phyloP scores from a whole-genome alignment of 2,888 invertebrate species.

The Camptogramma bilineatum region DNA sequence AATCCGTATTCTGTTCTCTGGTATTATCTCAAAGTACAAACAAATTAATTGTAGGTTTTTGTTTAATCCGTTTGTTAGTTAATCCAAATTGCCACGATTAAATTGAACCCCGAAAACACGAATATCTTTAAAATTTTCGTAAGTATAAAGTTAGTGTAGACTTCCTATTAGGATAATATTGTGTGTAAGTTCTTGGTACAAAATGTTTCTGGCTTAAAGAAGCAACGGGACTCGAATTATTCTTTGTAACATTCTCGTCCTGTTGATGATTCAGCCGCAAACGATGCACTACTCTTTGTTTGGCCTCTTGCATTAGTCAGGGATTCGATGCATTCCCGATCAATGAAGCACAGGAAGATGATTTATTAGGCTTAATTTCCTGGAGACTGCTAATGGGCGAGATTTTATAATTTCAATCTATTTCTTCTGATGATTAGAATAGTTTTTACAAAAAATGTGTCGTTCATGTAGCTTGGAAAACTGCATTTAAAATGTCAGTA shows the following conservation, averaged over 20 bases:
- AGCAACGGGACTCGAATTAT: constrained; percentile 22
- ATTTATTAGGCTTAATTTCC: constrained; percentile 36
- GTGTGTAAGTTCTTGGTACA: no score
- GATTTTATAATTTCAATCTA: neutral
- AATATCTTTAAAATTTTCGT: no score
- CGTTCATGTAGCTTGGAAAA: neutral
- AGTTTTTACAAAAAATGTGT: neutral
- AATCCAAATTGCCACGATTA: no score
- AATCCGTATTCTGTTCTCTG: no score
- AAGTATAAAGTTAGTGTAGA: neutral
- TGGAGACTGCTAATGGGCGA: constrained; percentile 3
- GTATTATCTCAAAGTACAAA: no score
- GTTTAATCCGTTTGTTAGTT: no score
- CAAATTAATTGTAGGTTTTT: no score
- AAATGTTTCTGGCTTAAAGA: constrained; percentile 10
- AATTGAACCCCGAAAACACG: no score
- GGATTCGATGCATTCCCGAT: constrained; percentile 58
- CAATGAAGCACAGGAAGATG: constrained; percentile 54
- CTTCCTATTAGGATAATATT: no score
- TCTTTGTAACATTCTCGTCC: neutral
- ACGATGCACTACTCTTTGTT: constrained; percentile 52
- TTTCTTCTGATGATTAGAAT: constrained; percentile 5
- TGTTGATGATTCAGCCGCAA: constrained; percentile 50
- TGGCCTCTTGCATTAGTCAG: constrained; percentile 55
- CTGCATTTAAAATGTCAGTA: no score